Conservation (phyloP, 2,113 vertebrate species). For the Elgaria multicarinata region DNA sequence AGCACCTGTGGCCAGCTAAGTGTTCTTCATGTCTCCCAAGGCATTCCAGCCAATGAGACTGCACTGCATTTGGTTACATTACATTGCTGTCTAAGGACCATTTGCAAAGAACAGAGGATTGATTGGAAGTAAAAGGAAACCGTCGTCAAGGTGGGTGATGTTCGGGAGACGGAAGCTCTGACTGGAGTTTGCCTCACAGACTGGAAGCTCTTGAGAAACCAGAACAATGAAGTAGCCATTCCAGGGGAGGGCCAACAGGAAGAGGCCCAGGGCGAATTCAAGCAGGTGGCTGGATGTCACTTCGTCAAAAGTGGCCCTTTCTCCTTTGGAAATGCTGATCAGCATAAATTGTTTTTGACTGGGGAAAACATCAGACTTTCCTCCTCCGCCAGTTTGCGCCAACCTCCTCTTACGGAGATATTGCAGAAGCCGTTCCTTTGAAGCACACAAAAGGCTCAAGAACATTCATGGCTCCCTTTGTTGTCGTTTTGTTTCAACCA, state of each 20-base stretch:
- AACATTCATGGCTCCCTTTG: constrained; percentile 4
- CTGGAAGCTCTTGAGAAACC: neutral
- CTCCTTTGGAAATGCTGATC: neutral
- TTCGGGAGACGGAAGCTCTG: neutral
- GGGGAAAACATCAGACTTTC: constrained; percentile 4
- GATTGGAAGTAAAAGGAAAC: neutral
- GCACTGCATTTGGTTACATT: no score
- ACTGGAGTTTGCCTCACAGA: neutral
- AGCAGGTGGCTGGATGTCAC: constrained; percentile 9
- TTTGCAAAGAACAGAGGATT: neutral
- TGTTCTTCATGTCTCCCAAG: neutral
- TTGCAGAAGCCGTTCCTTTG: constrained; percentile 3
- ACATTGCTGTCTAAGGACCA: neutral
- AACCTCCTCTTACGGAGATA: neutral
- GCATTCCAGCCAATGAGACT: neutral
- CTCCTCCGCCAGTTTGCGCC: neutral
- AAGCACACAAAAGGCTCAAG: neutral
- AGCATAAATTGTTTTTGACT: neutral
- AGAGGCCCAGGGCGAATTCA: neutral
- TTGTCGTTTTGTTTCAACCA: constrained; percentile 21
- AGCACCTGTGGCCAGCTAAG: neutral
- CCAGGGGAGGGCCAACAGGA: neutral
- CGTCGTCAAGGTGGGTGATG: neutral
- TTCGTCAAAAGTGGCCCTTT: neutral
- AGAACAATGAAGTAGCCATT: neutral